Evolutionary conservation across 1,140 invertebrate species (phyloP).

Genomic region (Catajapyx aquilonaris): DNA sequence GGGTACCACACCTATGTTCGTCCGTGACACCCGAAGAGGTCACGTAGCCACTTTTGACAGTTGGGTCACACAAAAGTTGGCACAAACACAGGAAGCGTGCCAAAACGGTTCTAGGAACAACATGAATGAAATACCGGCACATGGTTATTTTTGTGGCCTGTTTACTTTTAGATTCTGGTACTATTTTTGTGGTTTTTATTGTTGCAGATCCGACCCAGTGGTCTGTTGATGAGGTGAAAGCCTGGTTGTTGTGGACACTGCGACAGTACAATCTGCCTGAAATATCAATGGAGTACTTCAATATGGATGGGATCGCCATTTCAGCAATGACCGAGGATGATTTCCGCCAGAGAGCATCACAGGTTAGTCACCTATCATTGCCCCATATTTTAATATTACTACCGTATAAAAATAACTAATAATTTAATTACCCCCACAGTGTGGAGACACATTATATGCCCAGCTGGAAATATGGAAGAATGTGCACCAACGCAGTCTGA

Average conservation of each 20-base stretch:
- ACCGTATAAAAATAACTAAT: neutral
- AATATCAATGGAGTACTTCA: constrained; percentile 47
- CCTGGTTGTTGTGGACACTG: constrained; percentile 68
- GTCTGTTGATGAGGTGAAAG: constrained; percentile 57
- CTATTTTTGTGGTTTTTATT: constrained; percentile 18
- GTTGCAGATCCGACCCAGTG: constrained; percentile 69
- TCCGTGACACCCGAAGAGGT: no score
- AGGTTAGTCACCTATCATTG: constrained; percentile 31
- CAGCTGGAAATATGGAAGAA: constrained; percentile 85
- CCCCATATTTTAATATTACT: neutral
- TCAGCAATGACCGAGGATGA: constrained; percentile 60
- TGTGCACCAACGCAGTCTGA: no score
- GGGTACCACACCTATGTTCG: no score
- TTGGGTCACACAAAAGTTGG: no score
- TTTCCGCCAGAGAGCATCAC: constrained; percentile 53
- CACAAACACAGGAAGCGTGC: no score
- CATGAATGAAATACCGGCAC: no score
- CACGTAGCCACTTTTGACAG: no score
- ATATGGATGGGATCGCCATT: constrained; percentile 52
- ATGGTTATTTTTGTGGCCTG: no score
- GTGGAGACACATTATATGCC: constrained; percentile 62
- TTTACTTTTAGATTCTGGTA: no score
- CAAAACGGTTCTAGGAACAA: no score
- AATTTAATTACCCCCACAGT: constrained; percentile 34
- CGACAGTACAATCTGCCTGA: constrained; percentile 48